Evolutionary conservation across 30 jellyfish, hydroid and myxozoan species (phyloP).

Genomic region (Haliclystus octoradiatus): DNA sequence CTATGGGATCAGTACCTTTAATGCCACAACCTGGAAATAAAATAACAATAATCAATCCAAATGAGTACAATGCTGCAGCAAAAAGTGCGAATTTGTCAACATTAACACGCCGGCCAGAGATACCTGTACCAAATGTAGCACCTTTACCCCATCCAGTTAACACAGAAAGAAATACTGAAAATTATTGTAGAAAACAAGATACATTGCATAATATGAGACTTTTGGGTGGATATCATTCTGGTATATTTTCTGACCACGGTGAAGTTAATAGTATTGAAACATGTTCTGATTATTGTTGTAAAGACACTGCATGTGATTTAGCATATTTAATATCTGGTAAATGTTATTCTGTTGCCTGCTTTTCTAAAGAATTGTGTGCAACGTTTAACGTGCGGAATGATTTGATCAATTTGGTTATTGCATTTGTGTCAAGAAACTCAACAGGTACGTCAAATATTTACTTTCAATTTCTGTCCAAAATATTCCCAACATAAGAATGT

Average conservation of each 20-base stretch:
- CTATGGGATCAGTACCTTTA: background rate
- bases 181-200: slow-evolving; percentile 54
- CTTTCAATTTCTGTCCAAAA: background rate
- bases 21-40: background rate
- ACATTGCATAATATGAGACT: slow-evolving; percentile 45
- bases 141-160: slow-evolving; percentile 30
- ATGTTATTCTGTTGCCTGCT: slow-evolving; percentile 69
- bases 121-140: slow-evolving; percentile 2
- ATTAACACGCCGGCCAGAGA: slow-evolving; percentile 6
- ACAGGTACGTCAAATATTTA: slow-evolving; percentile 17
- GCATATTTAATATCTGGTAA: slow-evolving; percentile 67
- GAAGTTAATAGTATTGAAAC: slow-evolving; percentile 61
- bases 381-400: slow-evolving; percentile 64
- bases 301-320: slow-evolving; percentile 67
- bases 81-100: slow-evolving; percentile 19
- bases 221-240: slow-evolving; percentile 78
- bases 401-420: slow-evolving; percentile 56
- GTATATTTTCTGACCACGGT: slow-evolving; percentile 76
- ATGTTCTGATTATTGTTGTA: slow-evolving; percentile 70
- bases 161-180: slow-evolving; percentile 38
- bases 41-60: background rate
- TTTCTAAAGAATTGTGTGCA: slow-evolving; percentile 43
- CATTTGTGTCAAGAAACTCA: slow-evolving; percentile 48
- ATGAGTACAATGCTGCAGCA: slow-evolving; percentile 6
- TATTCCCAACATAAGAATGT: background rate